Evolutionary conservation across 2,113 vertebrate genomes (phyloP).

Genomic region (Lepus timidus): DNA sequence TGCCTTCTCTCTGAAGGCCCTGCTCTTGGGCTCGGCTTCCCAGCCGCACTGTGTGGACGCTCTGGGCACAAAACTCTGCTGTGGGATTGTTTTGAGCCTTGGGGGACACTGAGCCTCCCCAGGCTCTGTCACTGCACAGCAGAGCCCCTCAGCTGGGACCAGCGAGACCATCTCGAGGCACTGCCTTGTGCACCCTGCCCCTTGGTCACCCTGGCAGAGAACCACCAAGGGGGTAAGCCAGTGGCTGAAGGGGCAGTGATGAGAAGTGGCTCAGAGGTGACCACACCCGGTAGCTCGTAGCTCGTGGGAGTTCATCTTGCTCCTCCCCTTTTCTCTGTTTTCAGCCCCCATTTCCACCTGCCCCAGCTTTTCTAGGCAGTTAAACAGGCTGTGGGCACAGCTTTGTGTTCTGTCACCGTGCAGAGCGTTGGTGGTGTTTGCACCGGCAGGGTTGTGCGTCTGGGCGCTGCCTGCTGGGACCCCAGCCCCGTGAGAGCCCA

Average conservation of each 20-base stretch:
- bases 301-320: not conserved
- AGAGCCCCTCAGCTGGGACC: not conserved
- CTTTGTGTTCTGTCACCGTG: not conserved
- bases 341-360: not conserved
- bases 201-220: not conserved
- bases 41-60: not conserved
- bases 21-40: not conserved
- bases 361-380: not conserved
- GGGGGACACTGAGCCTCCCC: not conserved
- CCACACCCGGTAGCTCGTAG: not conserved
- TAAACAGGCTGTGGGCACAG: not conserved
- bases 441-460: no score
- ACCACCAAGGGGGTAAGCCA: not conserved
- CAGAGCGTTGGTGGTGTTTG: no score
- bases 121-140: not conserved
- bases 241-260: not conserved
- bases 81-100: not conserved
- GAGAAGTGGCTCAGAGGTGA: not conserved
- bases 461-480: not conserved
- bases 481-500: not conserved
- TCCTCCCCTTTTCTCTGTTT: not conserved
- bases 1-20: not conserved
- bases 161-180: not conserved
- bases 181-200: not conserved
- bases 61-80: not conserved